A percentile compares a stretch with the other conserved stretches of the same genome.
phyloP scores from a whole-genome alignment of 2,888 invertebrate genomes.

The Lapara coniferarum region DNA sequence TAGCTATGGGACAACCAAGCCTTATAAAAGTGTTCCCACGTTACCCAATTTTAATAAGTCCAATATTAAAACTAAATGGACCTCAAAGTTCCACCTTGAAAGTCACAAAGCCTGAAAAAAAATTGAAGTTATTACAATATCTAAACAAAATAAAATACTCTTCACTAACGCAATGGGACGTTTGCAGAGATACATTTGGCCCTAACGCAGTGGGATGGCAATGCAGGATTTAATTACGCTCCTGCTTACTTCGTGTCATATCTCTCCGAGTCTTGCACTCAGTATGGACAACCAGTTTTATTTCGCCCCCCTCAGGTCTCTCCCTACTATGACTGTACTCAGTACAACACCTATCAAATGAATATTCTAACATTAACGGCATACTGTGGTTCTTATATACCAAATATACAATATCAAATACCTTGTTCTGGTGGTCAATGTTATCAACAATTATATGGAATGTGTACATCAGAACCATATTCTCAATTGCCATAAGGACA shows the following conservation, averaged over 20 bases:
- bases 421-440: neutral
- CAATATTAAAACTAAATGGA: too few relatives aligned
- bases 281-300: neutral
- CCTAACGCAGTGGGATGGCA: neutral
- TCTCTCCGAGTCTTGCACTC: neutral
- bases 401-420: neutral
- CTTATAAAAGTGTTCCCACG: too few relatives aligned
- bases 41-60: too few relatives aligned
- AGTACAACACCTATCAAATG: too few relatives aligned
- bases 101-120: too few relatives aligned
- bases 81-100: too few relatives aligned
- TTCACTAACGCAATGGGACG: neutral
- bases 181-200: conserved; percentile 11
- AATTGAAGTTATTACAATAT: too few relatives aligned
- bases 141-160: neutral
- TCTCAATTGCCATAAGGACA: neutral
- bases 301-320: neutral
- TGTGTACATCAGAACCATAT: neutral
- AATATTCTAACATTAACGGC: too few relatives aligned
- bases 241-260: conserved; percentile 8
- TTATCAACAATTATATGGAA: neutral
- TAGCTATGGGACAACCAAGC: too few relatives aligned
- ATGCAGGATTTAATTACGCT: conserved; percentile 1
- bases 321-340: neutral
- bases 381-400: too few relatives aligned